These are phyloP conservation scores for Temnothorax rugatulus DNA, from an alignment of 2,888 invertebrate species.

Conservation along the genomic window DNA sequence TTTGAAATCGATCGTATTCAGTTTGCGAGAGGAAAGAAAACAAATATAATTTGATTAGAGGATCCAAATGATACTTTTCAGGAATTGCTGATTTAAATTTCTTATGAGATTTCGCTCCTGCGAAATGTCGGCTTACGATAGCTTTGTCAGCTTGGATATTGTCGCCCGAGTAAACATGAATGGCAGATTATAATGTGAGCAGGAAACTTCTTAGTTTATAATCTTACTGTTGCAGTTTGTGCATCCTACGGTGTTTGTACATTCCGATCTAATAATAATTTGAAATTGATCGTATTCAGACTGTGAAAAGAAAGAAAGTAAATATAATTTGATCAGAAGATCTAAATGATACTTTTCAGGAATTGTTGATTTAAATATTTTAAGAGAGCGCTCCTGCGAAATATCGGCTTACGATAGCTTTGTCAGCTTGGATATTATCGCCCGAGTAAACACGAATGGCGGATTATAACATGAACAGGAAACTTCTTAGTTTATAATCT, in stretches of 20 bases:
- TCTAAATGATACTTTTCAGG: background rate
- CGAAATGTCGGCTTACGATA: constrained; percentile 27
- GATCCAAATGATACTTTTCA: background rate
- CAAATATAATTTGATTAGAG: background rate
- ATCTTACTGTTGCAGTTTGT: constrained; percentile 64
- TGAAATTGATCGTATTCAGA: background rate
- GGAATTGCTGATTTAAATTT: background rate
- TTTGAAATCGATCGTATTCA: background rate
- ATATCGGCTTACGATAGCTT: constrained; percentile 33
- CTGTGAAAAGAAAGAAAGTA: background rate
- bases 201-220: constrained; percentile 69
- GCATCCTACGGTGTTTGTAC: background rate
- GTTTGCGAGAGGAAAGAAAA: background rate
- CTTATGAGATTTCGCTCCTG: constrained; percentile 12
- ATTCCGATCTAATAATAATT: background rate
- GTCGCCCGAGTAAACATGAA: constrained; percentile 52
- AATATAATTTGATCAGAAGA: background rate
- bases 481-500: constrained; percentile 73
- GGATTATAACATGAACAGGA: constrained; percentile 64
- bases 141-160: constrained; percentile 44
- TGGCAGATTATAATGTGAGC: constrained; percentile 62
- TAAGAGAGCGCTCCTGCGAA: constrained; percentile 19
- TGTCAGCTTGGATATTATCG: constrained; percentile 48
- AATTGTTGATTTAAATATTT: background rate
- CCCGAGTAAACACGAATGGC: constrained; percentile 48